Evolutionary conservation across 2,888 invertebrate genomes (phyloP).

Genomic region (Cenopis cana): DNA sequence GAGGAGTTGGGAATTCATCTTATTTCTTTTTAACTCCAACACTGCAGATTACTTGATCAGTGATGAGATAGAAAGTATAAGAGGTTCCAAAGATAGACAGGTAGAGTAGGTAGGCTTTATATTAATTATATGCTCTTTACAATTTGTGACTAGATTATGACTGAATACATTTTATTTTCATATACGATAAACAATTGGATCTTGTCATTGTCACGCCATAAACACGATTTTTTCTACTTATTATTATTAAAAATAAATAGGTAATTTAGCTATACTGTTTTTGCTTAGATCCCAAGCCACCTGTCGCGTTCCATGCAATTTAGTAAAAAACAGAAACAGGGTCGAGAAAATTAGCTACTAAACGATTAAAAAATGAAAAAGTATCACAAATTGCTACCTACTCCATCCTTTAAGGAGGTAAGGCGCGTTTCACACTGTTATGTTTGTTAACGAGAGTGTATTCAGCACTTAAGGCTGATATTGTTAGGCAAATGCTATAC

Average conservation of each 20-base stretch:
- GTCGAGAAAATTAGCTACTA: conserved; percentile 38
- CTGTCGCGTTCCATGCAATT: conserved; percentile 21
- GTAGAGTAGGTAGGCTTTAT: too few species aligned
- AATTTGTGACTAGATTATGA: too few species aligned
- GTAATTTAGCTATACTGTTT: neutral
- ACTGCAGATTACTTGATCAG: too few species aligned
- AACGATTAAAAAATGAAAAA: conserved; percentile 7
- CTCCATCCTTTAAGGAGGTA: conserved; percentile 12
- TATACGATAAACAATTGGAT: too few species aligned
- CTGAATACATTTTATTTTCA: too few species aligned
- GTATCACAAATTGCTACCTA: conserved; percentile 39
- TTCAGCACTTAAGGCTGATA: neutral
- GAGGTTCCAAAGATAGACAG: too few species aligned
- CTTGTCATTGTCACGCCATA: too few species aligned
- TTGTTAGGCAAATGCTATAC: too few species aligned
- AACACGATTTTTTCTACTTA: neutral
- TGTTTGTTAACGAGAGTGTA: neutral
- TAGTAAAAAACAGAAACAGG: conserved; percentile 26
- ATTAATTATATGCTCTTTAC: too few species aligned
- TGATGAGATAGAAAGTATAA: too few species aligned
- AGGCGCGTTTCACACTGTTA: conserved; percentile 28
- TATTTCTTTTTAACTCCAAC: too few species aligned
- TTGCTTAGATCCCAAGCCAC: conserved; percentile 13
- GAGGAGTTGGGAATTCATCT: too few species aligned
- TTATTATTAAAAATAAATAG: neutral